These are phyloP conservation scores for Cheiracanthium punctorium DNA, from an alignment of 2,888 invertebrate species.

Conservation along the genomic window DNA sequence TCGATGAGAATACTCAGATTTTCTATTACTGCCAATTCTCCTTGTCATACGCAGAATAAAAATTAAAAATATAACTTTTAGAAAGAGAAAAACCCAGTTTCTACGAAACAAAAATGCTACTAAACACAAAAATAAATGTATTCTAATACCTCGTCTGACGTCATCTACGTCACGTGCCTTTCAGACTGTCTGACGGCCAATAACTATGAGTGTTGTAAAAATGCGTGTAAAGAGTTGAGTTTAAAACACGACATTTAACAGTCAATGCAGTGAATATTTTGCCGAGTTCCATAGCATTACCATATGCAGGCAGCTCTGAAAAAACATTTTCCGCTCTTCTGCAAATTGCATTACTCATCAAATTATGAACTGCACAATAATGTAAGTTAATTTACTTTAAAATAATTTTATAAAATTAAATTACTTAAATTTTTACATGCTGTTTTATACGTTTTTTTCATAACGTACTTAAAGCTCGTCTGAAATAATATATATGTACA, in stretches of 20 bases:
- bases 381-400: no score
- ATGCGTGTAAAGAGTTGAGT: conserved; percentile 12
- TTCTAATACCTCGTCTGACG: neutral
- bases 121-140: neutral
- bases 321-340: neutral
- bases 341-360: neutral
- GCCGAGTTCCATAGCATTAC: neutral
- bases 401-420: no score
- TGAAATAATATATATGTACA: no score
- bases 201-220: neutral
- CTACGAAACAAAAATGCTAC: neutral
- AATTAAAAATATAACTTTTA: no score
- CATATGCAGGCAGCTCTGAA: neutral
- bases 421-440: no score
- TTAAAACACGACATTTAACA: neutral
- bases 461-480: no score
- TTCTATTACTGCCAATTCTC: no score
- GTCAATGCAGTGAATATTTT: neutral
- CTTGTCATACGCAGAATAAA: no score
- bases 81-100: neutral
- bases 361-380: no score
- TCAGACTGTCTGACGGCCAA: neutral
- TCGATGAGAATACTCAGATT: no score
- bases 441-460: no score
- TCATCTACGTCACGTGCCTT: neutral